Percentiles rank a stretch among this genome's conserved stretches.
These are phyloP conservation scores for Teinopalpus imperialis DNA, from an alignment of 2,888 invertebrate species.

Conservation along the genomic window DNA sequence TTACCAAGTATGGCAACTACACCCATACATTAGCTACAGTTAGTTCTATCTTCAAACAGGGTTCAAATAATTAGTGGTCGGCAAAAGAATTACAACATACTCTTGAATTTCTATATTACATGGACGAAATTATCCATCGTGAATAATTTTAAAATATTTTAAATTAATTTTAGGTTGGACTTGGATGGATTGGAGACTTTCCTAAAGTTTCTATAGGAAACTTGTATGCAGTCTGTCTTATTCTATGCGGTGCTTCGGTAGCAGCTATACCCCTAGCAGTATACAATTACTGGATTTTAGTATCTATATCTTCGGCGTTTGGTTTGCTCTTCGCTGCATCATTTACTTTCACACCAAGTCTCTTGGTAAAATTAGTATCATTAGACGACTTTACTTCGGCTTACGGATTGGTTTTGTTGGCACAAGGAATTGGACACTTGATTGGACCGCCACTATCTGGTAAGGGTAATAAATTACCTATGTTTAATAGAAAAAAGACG, in stretches of 20 bases:
- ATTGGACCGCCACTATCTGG: constrained; percentile 96
- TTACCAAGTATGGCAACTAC: too few species aligned
- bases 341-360: constrained; percentile 94
- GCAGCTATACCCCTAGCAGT: constrained; percentile 82
- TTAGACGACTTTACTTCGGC: constrained; percentile 95
- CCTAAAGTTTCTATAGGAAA: constrained; percentile 91
- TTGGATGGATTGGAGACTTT: constrained; percentile 95
- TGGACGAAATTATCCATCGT: too few species aligned
- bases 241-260: constrained; percentile 84
- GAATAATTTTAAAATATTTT: too few species aligned
- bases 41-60: too few species aligned
- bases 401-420: constrained; percentile 93
- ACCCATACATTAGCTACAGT: too few species aligned
- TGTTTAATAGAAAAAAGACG: too few species aligned
- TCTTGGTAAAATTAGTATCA: constrained; percentile 93
- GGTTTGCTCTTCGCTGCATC: constrained; percentile 96
- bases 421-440: constrained; percentile 96
- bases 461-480: constrained; percentile 46
- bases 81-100: too few species aligned
- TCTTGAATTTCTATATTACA: too few species aligned
- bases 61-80: too few species aligned
- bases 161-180: constrained; percentile 85
- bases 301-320: constrained; percentile 84
- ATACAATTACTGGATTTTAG: constrained; percentile 72
- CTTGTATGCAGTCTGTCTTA: constrained; percentile 90